Percentiles rank a stretch among this genome's conserved stretches.
These are phyloP conservation scores for Zosterops pallidus DNA, from an alignment of 2,113 vertebrate genomes.

Conservation along the genomic window DNA sequence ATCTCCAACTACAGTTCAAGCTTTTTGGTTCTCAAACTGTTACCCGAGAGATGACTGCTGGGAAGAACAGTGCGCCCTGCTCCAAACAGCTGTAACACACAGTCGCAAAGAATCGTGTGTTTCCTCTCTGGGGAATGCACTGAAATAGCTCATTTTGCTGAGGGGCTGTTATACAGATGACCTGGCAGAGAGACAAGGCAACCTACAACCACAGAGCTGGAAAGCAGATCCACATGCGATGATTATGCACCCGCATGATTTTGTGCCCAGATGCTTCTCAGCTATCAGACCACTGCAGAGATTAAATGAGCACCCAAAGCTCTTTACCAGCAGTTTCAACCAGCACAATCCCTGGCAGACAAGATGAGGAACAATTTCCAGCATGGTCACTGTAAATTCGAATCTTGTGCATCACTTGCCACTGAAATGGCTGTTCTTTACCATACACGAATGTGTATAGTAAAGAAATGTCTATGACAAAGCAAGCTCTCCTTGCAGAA, in stretches of 20 bases:
- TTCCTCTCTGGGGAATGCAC: neutral
- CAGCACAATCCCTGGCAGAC: neutral
- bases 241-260: neutral
- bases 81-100: neutral
- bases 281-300: neutral
- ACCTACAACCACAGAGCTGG: neutral
- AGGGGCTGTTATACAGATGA: neutral
- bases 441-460: neutral
- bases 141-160: neutral
- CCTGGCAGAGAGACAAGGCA: neutral
- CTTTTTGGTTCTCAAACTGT: neutral
- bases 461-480: neutral
- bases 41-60: neutral
- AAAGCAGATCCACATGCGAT: neutral
- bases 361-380: neutral
- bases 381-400: neutral
- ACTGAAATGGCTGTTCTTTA: neutral
- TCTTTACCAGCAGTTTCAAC: neutral
- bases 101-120: fast-evolving
- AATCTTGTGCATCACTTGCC: neutral
- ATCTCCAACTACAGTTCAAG: neutral
- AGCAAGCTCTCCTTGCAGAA: neutral
- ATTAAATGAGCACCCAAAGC: neutral
- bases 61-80: neutral
- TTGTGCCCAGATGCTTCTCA: neutral